phyloP scores from a whole-genome alignment of 53 echinoderm and acorn worm genomes.

The Holothuria scabra region DNA sequence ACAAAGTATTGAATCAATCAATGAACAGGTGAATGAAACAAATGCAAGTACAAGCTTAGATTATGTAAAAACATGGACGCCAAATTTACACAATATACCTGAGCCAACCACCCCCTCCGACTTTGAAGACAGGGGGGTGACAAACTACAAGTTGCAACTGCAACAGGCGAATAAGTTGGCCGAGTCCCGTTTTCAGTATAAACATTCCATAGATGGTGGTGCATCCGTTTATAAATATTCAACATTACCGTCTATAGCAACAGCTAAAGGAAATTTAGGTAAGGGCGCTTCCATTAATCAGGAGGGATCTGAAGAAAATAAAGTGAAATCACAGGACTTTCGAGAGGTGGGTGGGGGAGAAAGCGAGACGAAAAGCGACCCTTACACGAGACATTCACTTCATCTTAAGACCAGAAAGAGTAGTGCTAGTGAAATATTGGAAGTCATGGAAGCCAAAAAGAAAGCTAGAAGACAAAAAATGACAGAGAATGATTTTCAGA shows the following conservation, averaged over 20 bases:
- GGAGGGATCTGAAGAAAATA: too few relatives aligned
- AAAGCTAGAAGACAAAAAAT: conserved; percentile 61
- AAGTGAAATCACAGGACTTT: too few relatives aligned
- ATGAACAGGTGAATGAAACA: neutral
- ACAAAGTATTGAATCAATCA: neutral
- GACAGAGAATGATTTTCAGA: conserved; percentile 68
- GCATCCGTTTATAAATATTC: conserved; percentile 10
- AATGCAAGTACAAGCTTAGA: conserved; percentile 11
- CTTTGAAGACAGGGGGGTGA: conserved; percentile 76
- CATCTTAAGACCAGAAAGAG: neutral
- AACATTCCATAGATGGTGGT: neutral
- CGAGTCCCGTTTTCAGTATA: conserved; percentile 39
- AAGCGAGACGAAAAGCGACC: too few relatives aligned
- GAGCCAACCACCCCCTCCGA: conserved; percentile 55
- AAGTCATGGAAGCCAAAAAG: conserved; percentile 69
- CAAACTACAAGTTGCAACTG: conserved; percentile 82
- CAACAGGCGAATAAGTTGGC: conserved; percentile 79
- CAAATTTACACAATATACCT: conserved; percentile 60
- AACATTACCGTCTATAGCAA: neutral
- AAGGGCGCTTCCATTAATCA: too few relatives aligned
- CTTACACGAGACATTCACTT: too few relatives aligned
- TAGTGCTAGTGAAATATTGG: conserved; percentile 65
- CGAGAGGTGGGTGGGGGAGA: too few relatives aligned
- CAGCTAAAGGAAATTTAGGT: neutral
- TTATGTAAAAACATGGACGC: conserved; percentile 80